A percentile compares a stretch with the other conserved stretches of the same genome.
Evolutionary conservation across 2,888 invertebrate genomes (phyloP).

Genomic region (Lasioglossum zephyrum): DNA sequence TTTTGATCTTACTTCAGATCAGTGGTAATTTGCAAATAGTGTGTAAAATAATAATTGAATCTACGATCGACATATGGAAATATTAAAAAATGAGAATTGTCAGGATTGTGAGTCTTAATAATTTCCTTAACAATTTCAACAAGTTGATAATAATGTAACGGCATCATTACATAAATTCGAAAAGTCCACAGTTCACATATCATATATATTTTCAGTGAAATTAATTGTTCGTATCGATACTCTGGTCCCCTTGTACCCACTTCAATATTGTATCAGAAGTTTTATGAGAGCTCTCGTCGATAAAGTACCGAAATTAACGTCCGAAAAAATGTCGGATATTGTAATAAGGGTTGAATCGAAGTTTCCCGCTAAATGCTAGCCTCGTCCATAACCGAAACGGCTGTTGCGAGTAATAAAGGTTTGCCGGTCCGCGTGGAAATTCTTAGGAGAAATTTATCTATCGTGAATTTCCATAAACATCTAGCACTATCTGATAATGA

Average conservation of each 20-base stretch:
- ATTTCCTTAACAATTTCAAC: not conserved
- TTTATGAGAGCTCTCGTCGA: not conserved
- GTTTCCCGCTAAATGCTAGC: not conserved
- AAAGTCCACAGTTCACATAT: too few relatives aligned
- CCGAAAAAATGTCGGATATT: not conserved
- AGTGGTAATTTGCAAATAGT: too few relatives aligned
- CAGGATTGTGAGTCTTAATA: too few relatives aligned
- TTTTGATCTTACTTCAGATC: too few relatives aligned
- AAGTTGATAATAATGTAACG: not conserved
- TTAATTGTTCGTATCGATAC: too few relatives aligned
- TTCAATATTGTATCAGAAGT: not conserved
- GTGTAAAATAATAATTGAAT: too few relatives aligned
- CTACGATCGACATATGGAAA: too few relatives aligned
- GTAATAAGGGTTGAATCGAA: not conserved
- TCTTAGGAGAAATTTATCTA: not conserved
- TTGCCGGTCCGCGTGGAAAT: not conserved
- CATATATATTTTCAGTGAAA: too few relatives aligned
- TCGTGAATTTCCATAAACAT: slow-evolving; percentile 8
- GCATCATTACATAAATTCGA: too few relatives aligned
- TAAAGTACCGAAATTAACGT: too few relatives aligned
- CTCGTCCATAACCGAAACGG: not conserved
- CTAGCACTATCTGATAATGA: slow-evolving; percentile 11
- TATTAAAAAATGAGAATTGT: too few relatives aligned
- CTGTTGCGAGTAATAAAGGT: not conserved
- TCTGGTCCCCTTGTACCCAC: too few relatives aligned